Evolutionary conservation across 2,888 invertebrate genomes (phyloP).

Genomic region (Trichopoda pennipes): DNA sequence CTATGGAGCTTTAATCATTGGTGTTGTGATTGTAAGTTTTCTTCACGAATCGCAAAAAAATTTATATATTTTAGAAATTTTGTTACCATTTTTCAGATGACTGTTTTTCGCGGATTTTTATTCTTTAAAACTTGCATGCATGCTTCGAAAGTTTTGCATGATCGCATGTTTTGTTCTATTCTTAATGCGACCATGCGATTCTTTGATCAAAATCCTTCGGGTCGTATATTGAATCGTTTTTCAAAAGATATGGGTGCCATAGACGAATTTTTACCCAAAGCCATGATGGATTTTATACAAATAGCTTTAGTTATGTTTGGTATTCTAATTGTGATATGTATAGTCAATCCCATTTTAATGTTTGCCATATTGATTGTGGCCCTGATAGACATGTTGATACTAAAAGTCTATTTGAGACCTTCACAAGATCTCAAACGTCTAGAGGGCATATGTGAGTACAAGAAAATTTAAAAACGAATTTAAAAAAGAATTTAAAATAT

Average conservation of each 20-base stretch:
- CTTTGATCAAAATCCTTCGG: slow-evolving; percentile 92
- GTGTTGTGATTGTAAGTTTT: slow-evolving; percentile 76
- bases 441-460: slow-evolving; percentile 85
- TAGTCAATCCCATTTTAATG: slow-evolving; percentile 86
- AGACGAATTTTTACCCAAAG: slow-evolving; percentile 83
- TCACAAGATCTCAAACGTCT: slow-evolving; percentile 88
- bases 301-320: slow-evolving; percentile 85
- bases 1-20: slow-evolving; percentile 79
- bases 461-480: not conserved
- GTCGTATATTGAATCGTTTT: slow-evolving; percentile 88
- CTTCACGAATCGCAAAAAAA: too few relatives aligned
- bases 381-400: slow-evolving; percentile 84
- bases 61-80: not conserved
- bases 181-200: slow-evolving; percentile 90
- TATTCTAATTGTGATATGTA: slow-evolving; percentile 86
- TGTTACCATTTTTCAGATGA: slow-evolving; percentile 75
- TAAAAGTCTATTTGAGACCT: slow-evolving; percentile 87
- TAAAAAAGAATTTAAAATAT: not conserved
- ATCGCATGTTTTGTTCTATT: slow-evolving; percentile 91
- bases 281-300: slow-evolving; percentile 83
- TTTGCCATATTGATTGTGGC: slow-evolving; percentile 86
- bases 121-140: slow-evolving; percentile 89
- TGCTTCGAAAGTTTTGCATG: slow-evolving; percentile 89
- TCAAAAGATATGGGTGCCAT: slow-evolving; percentile 87
- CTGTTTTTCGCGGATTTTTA: slow-evolving; percentile 84